Conservation (phyloP, 2,888 invertebrate species). For the Gandaritis pyraliata region DNA sequence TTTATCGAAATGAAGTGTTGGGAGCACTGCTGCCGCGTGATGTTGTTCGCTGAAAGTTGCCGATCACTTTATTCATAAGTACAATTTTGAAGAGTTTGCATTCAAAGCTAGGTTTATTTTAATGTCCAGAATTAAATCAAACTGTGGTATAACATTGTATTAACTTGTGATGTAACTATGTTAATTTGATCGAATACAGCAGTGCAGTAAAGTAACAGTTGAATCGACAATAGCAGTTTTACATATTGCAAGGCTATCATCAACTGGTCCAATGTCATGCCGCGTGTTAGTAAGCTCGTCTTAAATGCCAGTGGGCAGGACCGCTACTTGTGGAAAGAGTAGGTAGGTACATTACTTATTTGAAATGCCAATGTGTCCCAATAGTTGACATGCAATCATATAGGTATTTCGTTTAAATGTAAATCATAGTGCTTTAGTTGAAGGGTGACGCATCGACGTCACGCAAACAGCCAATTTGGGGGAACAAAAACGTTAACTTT, state of each 20-base stretch:
- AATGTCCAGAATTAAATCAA: slow-evolving; percentile 14
- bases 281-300: slow-evolving; percentile 56
- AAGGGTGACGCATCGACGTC: slow-evolving; percentile 32
- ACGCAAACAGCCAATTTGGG: slow-evolving; percentile 39
- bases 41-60: slow-evolving; percentile 79
- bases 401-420: slow-evolving; percentile 46
- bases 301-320: slow-evolving; percentile 72
- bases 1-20: slow-evolving; percentile 81
- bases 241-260: slow-evolving; percentile 58
- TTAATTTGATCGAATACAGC: slow-evolving; percentile 55
- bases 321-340: slow-evolving; percentile 55
- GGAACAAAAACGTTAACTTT: slow-evolving; percentile 20
- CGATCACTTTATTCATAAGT: slow-evolving; percentile 36
- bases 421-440: slow-evolving; percentile 38
- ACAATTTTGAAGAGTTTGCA: slow-evolving; percentile 10
- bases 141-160: slow-evolving; percentile 14
- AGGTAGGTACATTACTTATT: slow-evolving; percentile 47
- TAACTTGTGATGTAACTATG: slow-evolving; percentile 45
- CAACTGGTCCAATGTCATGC: slow-evolving; percentile 68
- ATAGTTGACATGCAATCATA: slow-evolving; percentile 46
- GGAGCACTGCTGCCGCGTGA: slow-evolving; percentile 77
- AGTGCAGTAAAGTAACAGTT: slow-evolving; percentile 55
- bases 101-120: slow-evolving; percentile 1
- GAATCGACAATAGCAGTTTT: slow-evolving; percentile 59
- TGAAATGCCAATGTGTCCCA: slow-evolving; percentile 54